Base-by-base conservation (phyloP, 1,140 invertebrate species). In the Dendroctonus valens region DNA sequence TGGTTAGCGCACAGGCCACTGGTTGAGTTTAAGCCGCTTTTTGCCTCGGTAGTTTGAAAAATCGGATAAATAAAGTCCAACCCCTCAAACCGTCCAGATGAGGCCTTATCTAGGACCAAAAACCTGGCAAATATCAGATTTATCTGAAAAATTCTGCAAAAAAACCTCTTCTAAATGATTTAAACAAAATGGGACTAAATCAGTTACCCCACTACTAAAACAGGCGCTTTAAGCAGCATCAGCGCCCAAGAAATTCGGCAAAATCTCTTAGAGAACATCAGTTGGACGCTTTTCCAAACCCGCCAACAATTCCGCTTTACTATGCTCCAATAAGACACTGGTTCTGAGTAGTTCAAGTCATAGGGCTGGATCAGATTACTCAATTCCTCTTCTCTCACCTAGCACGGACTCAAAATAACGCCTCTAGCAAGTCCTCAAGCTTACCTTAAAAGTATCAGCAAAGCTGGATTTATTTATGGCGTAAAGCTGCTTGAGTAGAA, bases 381-480 rank as follows among this genome's bases (percentile, higher is more conserved):
- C n/a, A 72, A 8, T 8, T 68, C 52, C 12, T 59, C 54, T 55
- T 63, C 59, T 41, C 44, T 37, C 5, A 68, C 46, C 65, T 69
- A 55, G 9, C 59, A 60, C 7, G 52, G 6, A 11, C 12, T 12
- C 15, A 37, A 46, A 9, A 48, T 2, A 11, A 4, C 42, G 42
- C 8, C 8, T 46, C 12, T 2, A 46, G 4, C 8, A 11, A 1
- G 1, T 5, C 12, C 8, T 46, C 26, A 7, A 53, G 5, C 39
- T 14, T 41, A 75, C 67, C 14, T 70, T 50, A 59, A 73, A 75
- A 44, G 60, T 69, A 14, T 73, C 70, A 7, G 68, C 67, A 62
- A 70, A 74, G 50, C 69, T 74, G 1, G 74, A 75, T 12, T 72
- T 74, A 54, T 76, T 76, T 9, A 76, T 74, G 37, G 74, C 73